Evolutionary conservation across 2,797 vertebrate species (phyloP).

Genomic region (Scarus forsteni): DNA sequence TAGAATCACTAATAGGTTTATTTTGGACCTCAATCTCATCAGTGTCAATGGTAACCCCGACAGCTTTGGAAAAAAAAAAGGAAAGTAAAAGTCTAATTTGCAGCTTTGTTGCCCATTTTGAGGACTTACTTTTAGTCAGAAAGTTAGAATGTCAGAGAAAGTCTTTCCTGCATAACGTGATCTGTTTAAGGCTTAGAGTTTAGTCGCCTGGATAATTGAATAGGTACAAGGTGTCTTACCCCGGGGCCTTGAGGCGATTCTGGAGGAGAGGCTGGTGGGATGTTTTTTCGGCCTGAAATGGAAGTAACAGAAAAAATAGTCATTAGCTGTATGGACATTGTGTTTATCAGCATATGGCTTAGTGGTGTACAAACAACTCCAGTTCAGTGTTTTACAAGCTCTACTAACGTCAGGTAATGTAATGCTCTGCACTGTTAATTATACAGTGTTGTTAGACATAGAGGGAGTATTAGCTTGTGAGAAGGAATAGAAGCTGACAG

Average conservation of each 20-base stretch:
- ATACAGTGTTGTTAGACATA: conserved; percentile 36
- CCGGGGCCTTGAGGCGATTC: conserved; percentile 85
- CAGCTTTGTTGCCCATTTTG: neutral
- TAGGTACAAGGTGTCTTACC: conserved; percentile 82
- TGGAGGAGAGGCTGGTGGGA: conserved; percentile 62
- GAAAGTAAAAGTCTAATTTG: neutral
- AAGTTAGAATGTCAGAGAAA: conserved; percentile 5
- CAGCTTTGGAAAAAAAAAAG: neutral
- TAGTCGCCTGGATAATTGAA: conserved; percentile 12
- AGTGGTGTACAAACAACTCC: conserved; percentile 11
- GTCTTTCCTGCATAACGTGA: neutral
- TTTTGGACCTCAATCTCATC: too few species aligned
- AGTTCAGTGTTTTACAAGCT: conserved; percentile 40
- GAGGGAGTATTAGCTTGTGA: conserved; percentile 32
- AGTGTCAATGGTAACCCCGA: too few species aligned
- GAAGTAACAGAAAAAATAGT: neutral
- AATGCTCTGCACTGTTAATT: conserved; percentile 26
- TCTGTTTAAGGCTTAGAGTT: neutral
- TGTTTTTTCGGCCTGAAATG: conserved; percentile 67
- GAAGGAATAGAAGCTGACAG: conserved; percentile 17
- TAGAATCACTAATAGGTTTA: too few species aligned
- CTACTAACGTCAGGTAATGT: conserved; percentile 28
- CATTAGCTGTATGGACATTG: neutral
- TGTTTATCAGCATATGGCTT: conserved; percentile 12
- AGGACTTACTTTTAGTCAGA: neutral